Base-by-base conservation (phyloP, 2,888 invertebrate genomes). In the Lysandra bellargus region DNA sequence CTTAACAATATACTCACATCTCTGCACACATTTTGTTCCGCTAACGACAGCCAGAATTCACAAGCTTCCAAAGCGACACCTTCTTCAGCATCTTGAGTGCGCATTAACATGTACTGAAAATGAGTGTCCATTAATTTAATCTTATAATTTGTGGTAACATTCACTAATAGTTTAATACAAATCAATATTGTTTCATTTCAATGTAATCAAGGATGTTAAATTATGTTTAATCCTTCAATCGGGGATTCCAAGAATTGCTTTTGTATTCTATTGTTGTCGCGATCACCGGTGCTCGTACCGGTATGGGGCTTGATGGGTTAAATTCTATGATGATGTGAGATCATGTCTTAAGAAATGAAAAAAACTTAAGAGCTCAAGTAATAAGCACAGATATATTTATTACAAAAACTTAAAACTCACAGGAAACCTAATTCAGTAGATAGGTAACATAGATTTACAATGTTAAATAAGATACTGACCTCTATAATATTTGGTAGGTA, bases 1-100 rank as follows among this genome's bases (percentile, higher is more conserved):
- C 14, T 40, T 37, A 57, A 37, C 12, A 30, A 12, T 76, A 44
- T 33, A 98, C 86, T 86, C 83, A 94, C 94, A 88, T 98, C 98
- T 89, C 98, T 97, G 90, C 99, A 99, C 83, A 99, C 96, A 85
- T 96, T 97, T 88, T 98, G 98, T 88, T 99, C 99, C 1, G 99
- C 99, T 79, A 99, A 95, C 0, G 99, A 98, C 78, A 99, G 92
- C 99, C 99, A 99, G 93, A 99, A 99, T 91, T 99, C 99, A 86
- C 99, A 99, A 0, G 99, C 99, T 92, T 99, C 99, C 80, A 99
- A 93, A 0, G 99, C 99, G 23, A 99, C 99, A 80, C 97, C 97
- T 88, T 99, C 99, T 88, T 99, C 99, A 0, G 96, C 92, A 90
- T 98, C 98, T 95, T 99, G 98, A 78, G 99, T 99, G 81, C 99